These are phyloP conservation scores for Altica lythri DNA, from an alignment of 2,888 invertebrate genomes.

Conservation along the genomic window DNA sequence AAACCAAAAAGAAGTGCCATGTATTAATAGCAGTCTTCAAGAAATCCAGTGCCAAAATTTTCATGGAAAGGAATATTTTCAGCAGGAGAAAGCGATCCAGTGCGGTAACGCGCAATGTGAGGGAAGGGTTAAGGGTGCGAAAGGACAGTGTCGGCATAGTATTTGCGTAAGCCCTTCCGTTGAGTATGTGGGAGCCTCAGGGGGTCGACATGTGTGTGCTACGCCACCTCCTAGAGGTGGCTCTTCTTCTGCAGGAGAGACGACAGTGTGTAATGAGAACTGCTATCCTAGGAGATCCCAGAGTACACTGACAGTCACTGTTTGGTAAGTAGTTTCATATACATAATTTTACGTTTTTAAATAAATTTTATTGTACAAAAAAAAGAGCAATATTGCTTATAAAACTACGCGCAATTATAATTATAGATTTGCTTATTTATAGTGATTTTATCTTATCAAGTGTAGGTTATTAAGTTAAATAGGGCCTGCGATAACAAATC, in stretches of 20 bases:
- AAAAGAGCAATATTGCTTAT: no score
- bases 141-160: conserved; percentile 55
- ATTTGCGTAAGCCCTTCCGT: conserved; percentile 58
- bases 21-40: conserved; percentile 46
- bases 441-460: no score
- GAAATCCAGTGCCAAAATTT: conserved; percentile 56
- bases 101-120: conserved; percentile 48
- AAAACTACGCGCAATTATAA: no score
- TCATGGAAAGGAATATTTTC: conserved; percentile 43
- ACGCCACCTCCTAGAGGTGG: conserved; percentile 55
- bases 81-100: conserved; percentile 57
- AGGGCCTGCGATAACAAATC: no score
- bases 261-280: conserved; percentile 48
- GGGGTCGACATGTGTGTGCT: conserved; percentile 62
- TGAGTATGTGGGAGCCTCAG: conserved; percentile 69
- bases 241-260: conserved; percentile 47
- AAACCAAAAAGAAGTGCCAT: conserved; percentile 41
- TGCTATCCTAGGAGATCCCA: conserved; percentile 51
- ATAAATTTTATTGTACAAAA: no score
- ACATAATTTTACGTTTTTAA: no score
- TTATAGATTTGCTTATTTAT: no score
- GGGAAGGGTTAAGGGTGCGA: conserved; percentile 44
- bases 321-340: conserved; percentile 60
- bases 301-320: conserved; percentile 49
- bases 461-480: no score